Percentiles rank a stretch among this genome's conserved stretches.
phyloP scores from a whole-genome alignment of 1,140 invertebrate genomes.

The Lamellibrachia luymesi region DNA sequence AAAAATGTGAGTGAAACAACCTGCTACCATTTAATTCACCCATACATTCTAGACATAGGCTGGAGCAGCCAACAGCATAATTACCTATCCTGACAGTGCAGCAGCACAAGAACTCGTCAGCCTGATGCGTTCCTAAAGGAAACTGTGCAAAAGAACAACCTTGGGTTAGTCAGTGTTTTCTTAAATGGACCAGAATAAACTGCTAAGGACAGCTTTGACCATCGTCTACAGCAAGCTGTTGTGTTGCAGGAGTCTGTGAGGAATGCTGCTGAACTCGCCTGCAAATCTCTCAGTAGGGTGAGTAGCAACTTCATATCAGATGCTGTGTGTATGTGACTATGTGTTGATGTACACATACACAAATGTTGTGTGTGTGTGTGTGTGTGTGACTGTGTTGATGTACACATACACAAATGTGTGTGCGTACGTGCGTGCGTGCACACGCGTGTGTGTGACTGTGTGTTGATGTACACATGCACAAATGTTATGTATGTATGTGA shows the following conservation, averaged over 20 bases:
- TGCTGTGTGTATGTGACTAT: background rate
- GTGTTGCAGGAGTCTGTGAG: constrained; percentile 64
- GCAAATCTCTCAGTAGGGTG: constrained; percentile 77
- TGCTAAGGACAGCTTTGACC: background rate
- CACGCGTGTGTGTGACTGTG: background rate
- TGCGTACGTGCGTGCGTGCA: background rate
- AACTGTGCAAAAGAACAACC: no score
- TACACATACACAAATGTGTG: background rate
- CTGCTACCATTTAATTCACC: no score
- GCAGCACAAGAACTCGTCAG: no score
- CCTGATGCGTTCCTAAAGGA: no score
- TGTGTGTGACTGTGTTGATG: background rate
- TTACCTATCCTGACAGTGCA: no score
- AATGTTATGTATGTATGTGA: no score
- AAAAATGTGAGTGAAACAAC: no score
- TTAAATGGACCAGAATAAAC: no score
- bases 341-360: background rate
- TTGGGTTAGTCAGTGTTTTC: no score
- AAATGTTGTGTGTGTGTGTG: no score
- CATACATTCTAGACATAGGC: no score
- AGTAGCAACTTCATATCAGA: constrained; percentile 29
- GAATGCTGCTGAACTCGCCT: constrained; percentile 73
- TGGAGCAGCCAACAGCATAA: no score
- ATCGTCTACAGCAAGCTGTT: background rate
- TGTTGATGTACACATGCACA: background rate